Evolutionary conservation across 2,888 invertebrate genomes (phyloP), one percentile per base, ranked within the genome.

Genomic region (Drosophila differens): DNA sequence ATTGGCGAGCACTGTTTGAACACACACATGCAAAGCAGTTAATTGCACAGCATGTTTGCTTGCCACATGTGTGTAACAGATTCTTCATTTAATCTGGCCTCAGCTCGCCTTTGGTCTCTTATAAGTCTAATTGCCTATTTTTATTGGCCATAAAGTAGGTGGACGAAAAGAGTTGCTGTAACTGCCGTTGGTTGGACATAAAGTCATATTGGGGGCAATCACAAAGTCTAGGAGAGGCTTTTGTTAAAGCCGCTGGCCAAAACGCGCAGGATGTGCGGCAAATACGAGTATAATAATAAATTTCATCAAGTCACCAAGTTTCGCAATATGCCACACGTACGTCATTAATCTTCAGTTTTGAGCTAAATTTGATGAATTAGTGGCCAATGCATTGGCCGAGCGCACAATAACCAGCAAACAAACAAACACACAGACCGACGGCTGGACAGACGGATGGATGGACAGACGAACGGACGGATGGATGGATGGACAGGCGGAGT

Each of bases 311-410:
- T 85, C 86, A 86, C 88, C 86, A 88, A 85, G 86, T 88, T 86
- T 86, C 82, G 83, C 80, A 86, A 86, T 86, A 88, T 88, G 83
- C 85, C 88, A 88, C 86, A 86, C 88, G 85, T 85, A 85, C 85
- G 85, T 85, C 88, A 86, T 88, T 86, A 86, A 86, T 86, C 86
- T 86, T 85, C 82, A 86, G 85, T 85, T 86, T 86, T 85, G 82
- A 88, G 85, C 88, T 85, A 85, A 88, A 85, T 86, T 88, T 86
- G 88, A 86, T 86, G 86, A 88, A 86, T 88, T 86, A 86, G 88
- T 86, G 87, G 82, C 73, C 85, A 81, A 85, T 83, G 79, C 71
- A 79, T 74, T 79, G 85, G 83, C 81, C 81, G 60, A 73, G 65
- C 68, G 49, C 70, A 79, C 83, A 75, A 81, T 65, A 79, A 81